Conservation (phyloP, 2,113 vertebrate genomes). For the Ursus arctos region DNA sequence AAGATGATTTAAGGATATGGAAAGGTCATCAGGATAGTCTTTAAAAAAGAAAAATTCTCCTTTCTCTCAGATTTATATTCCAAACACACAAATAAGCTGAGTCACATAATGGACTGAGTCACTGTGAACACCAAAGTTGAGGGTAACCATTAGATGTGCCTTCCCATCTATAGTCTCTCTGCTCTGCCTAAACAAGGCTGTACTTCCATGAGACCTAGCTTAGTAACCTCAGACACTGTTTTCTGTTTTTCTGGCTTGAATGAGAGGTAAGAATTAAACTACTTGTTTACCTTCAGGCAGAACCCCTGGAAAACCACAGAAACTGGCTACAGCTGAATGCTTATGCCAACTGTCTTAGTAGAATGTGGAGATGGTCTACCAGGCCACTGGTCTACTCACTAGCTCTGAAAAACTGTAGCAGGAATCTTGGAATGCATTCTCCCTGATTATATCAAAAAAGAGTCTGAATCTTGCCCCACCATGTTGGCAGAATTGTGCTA, state of each 20-base stretch:
- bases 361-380: not conserved
- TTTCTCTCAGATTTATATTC: not conserved
- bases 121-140: not conserved
- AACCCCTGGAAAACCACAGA: not conserved
- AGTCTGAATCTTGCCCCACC: rapidly evolving
- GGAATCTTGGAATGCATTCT: not conserved
- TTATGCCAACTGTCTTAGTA: not conserved
- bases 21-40: not conserved
- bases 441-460: not conserved
- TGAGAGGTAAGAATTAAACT: not conserved
- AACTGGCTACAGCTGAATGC: not conserved
- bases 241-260: not conserved
- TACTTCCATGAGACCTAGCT: not conserved
- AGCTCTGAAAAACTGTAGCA: not conserved
- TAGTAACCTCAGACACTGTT: not conserved
- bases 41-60: not conserved
- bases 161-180: not conserved
- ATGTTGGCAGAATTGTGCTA: not conserved
- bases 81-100: not conserved
- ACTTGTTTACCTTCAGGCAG: not conserved
- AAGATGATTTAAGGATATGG: not conserved
- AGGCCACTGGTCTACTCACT: not conserved
- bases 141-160: not conserved
- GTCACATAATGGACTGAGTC: not conserved
- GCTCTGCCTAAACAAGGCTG: not conserved